Percentiles rank a stretch among this genome's conserved stretches.
Conservation (phyloP, 1,140 invertebrate species). For the Nautilus pompilius region DNA sequence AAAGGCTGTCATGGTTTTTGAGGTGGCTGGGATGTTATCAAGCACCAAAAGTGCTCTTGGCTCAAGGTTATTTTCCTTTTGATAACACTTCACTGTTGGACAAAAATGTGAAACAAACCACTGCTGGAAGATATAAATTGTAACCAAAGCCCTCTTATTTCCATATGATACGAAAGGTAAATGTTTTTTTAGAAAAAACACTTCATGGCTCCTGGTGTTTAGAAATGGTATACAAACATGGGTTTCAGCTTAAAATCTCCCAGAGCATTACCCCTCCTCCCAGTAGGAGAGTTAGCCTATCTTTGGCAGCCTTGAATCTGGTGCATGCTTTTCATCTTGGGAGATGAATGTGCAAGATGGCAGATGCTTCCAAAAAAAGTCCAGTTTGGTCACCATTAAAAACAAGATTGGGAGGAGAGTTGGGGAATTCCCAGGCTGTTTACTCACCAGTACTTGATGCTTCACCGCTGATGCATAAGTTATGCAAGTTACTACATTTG, state of each 20-base stretch:
- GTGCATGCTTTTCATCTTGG: background rate
- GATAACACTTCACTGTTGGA: background rate
- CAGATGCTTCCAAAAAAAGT: background rate
- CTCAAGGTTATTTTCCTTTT: background rate
- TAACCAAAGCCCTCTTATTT: background rate
- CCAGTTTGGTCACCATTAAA: background rate
- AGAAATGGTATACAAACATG: background rate
- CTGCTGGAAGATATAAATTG: background rate
- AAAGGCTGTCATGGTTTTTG: background rate
- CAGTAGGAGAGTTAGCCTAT: background rate
- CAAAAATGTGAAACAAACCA: background rate
- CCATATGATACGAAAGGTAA: too few species aligned
- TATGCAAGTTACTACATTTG: background rate
- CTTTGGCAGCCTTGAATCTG: background rate
- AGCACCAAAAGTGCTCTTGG: background rate
- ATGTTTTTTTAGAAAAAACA: background rate
- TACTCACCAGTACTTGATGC: background rate
- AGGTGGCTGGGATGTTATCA: background rate
- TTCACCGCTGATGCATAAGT: background rate
- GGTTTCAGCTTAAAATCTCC: background rate
- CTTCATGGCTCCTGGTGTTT: background rate
- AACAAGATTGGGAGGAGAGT: background rate
- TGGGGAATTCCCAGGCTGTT: background rate
- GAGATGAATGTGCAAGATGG: background rate
- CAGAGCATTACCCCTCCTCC: background rate